Evolutionary conservation across 2,888 invertebrate genomes (phyloP).

Genomic region (Pediacus dermestoides): DNA sequence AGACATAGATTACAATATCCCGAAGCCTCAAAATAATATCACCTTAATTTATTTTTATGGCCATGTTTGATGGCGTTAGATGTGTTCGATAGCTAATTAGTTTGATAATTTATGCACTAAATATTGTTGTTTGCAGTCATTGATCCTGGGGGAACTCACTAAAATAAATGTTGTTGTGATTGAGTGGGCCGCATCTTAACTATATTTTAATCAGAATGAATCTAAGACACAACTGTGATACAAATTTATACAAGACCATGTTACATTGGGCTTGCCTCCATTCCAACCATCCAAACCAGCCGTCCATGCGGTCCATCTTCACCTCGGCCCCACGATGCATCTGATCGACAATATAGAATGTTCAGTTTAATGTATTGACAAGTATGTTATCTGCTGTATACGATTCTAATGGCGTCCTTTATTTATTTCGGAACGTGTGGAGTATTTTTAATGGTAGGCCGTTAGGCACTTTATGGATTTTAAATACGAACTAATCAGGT

Average conservation of each 20-base stretch:
- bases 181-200: constrained; percentile 49
- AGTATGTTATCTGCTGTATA: constrained; percentile 49
- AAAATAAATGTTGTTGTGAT: constrained; percentile 34
- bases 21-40: constrained; percentile 2
- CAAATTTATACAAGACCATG: constrained; percentile 51
- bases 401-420: constrained; percentile 50
- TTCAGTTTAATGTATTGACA: constrained; percentile 51
- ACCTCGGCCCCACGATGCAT: constrained; percentile 12
- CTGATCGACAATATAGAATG: constrained; percentile 43
- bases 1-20: too few relatives aligned
- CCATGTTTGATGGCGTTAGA: constrained; percentile 27
- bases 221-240: constrained; percentile 49
- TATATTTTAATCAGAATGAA: constrained; percentile 50
- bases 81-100: constrained; percentile 33
- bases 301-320: constrained; percentile 13
- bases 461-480: constrained; percentile 42
- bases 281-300: constrained; percentile 35
- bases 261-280: constrained; percentile 46
- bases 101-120: constrained; percentile 33
- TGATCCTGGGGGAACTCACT: constrained; percentile 26
- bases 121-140: constrained; percentile 33
- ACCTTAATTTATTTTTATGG: constrained; percentile 27
- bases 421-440: constrained; percentile 47
- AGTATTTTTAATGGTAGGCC: constrained; percentile 41
- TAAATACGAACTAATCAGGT: constrained; percentile 40